Conservation (phyloP, 2,113 vertebrate genomes). For the Gopherus evgoodei region DNA sequence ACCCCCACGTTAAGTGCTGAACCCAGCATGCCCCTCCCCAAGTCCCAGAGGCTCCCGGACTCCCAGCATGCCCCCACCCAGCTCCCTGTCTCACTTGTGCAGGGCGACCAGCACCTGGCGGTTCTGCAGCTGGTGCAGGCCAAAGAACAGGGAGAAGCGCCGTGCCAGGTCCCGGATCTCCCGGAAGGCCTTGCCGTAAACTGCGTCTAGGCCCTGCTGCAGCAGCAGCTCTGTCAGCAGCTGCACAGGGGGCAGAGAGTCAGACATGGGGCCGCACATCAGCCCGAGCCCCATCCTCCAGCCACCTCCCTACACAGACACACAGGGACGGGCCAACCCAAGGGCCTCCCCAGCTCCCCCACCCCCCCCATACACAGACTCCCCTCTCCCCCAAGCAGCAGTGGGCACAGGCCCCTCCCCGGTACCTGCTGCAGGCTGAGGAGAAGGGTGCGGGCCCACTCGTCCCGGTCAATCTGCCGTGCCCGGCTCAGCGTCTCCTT, state of each 20-base stretch:
- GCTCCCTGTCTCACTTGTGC: slow-evolving; percentile 79
- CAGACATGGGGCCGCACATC: not conserved
- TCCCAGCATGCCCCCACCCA: not conserved
- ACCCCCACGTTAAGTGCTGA: too few species aligned
- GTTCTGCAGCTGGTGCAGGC: slow-evolving; percentile 82
- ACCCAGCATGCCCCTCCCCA: not conserved
- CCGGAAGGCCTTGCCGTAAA: slow-evolving; percentile 64
- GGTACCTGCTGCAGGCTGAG: slow-evolving; percentile 90
- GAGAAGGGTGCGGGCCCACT: slow-evolving; percentile 86
- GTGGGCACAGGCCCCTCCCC: not conserved
- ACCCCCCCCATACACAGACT: rapidly evolving
- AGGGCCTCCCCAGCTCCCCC: not conserved
- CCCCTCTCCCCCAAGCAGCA: too few species aligned
- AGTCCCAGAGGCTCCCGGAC: not conserved
- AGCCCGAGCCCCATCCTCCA: not conserved
- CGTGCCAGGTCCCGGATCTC: slow-evolving; percentile 88
- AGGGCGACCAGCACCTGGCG: slow-evolving; percentile 83
- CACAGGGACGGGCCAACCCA: not conserved
- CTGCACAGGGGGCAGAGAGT: slow-evolving; percentile 48
- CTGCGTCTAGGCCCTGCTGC: slow-evolving; percentile 56
- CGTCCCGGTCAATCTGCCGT: slow-evolving; percentile 81
- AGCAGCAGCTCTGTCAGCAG: slow-evolving; percentile 77
- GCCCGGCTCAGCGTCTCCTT: slow-evolving; percentile 86
- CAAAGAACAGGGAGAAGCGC: slow-evolving; percentile 88
- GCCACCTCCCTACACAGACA: not conserved